Conservation (phyloP, 2,113 vertebrate genomes). For the Scalopus aquaticus region DNA sequence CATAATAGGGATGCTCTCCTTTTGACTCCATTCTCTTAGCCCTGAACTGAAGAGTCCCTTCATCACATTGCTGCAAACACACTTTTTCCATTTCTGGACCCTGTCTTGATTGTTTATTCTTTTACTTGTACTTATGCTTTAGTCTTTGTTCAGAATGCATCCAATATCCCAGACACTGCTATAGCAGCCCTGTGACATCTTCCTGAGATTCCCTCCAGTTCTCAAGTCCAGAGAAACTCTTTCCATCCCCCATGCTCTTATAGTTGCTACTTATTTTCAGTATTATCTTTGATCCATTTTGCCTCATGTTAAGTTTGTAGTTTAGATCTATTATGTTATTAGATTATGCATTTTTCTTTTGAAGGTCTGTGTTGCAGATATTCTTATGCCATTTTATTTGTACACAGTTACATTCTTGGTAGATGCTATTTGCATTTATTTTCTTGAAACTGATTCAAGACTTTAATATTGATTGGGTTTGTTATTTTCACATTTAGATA, state of each 20-base stretch:
- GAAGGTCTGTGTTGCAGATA: background rate
- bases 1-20: background rate
- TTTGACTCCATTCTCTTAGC: background rate
- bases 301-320: background rate
- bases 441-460: background rate
- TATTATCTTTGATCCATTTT: background rate
- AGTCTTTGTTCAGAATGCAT: background rate
- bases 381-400: conserved; percentile 12
- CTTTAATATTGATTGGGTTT: background rate
- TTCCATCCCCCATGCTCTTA: background rate
- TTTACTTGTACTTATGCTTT: background rate
- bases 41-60: background rate
- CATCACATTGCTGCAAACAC: background rate
- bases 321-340: background rate
- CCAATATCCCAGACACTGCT: background rate
- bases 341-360: background rate
- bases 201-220: background rate
- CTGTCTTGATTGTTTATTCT: background rate
- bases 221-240: background rate
- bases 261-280: background rate
- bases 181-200: background rate
- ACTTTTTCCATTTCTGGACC: background rate
- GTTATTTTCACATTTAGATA: background rate
- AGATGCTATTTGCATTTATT: background rate
- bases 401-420: background rate